These are phyloP conservation scores for Pipistrellus pygmaeus DNA, from an alignment of 2,797 vertebrate genomes.

Conservation along the genomic window DNA sequence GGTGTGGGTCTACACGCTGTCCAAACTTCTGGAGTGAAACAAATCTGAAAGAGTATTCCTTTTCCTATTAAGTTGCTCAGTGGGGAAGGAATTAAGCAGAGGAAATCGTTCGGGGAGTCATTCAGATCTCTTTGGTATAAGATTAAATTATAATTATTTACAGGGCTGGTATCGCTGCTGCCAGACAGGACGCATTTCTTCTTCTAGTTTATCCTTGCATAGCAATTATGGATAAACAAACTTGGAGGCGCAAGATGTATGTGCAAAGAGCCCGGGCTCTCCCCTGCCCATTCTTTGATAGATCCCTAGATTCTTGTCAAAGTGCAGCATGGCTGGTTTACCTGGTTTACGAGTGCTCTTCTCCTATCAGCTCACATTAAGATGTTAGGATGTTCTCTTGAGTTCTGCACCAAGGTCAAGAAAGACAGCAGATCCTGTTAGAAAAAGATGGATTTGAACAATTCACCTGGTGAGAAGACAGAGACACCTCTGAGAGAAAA, in stretches of 20 bases:
- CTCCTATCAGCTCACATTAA: conserved; percentile 73
- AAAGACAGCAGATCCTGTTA: conserved; percentile 31
- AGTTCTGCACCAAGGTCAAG: conserved; percentile 19
- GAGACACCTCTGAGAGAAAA: not conserved
- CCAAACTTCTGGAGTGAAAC: conserved; percentile 59
- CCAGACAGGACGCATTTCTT: conserved; percentile 76
- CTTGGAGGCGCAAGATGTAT: not conserved
- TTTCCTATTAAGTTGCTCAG: conserved; percentile 61
- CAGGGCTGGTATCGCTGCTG: conserved; percentile 51
- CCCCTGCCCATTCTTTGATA: conserved; percentile 65
- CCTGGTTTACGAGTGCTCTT: conserved; percentile 62
- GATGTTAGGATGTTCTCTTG: conserved; percentile 75
- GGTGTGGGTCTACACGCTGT: not conserved
- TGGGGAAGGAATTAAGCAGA: conserved; percentile 67
- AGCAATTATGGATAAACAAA: conserved; percentile 38
- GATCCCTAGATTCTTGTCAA: conserved; percentile 72
- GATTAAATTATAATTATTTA: conserved; percentile 84
- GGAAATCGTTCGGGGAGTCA: conserved; percentile 68
- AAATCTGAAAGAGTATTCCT: conserved; percentile 54
- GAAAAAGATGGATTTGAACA: conserved; percentile 60
- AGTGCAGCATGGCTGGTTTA: conserved; percentile 69
- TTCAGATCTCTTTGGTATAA: conserved; percentile 73
- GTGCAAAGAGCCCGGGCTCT: conserved; percentile 60
- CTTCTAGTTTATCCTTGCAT: conserved; percentile 77
- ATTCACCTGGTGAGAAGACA: not conserved